phyloP scores from a whole-genome alignment of 1,140 invertebrate species.

The Thalassaphorura encarpata region DNA sequence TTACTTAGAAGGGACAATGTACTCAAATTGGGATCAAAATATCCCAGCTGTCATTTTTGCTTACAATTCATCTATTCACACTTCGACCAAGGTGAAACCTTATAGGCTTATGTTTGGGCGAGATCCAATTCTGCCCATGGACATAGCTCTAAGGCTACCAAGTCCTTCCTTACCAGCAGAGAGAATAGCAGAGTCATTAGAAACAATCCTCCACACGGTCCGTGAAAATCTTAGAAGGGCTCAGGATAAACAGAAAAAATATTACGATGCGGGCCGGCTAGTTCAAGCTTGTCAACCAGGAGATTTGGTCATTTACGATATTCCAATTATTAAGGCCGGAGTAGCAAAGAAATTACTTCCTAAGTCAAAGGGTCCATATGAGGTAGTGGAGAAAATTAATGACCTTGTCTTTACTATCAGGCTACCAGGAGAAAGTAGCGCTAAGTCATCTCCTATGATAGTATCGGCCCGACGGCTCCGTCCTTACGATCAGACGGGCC shows the following conservation, averaged over 20 bases:
- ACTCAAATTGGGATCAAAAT: not conserved
- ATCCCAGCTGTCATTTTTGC: not conserved
- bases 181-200: not conserved
- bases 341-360: not conserved
- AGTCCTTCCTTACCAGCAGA: not conserved
- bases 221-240: not conserved
- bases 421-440: not conserved
- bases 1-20: not conserved
- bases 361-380: not conserved
- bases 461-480: not conserved
- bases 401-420: not conserved
- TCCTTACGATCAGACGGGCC: too few species aligned
- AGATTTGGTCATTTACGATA: not conserved
- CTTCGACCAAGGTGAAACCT: not conserved
- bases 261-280: not conserved
- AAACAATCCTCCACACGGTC: not conserved
- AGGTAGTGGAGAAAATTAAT: not conserved
- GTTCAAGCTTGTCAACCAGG: not conserved
- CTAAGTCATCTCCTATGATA: not conserved
- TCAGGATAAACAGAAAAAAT: not conserved
- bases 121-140: not conserved
- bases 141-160: not conserved
- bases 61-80: not conserved
- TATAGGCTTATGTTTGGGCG: not conserved
- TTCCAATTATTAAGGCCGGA: not conserved